These are phyloP conservation scores for Andrena marginata DNA, from an alignment of 2,888 invertebrate species.

Conservation along the genomic window DNA sequence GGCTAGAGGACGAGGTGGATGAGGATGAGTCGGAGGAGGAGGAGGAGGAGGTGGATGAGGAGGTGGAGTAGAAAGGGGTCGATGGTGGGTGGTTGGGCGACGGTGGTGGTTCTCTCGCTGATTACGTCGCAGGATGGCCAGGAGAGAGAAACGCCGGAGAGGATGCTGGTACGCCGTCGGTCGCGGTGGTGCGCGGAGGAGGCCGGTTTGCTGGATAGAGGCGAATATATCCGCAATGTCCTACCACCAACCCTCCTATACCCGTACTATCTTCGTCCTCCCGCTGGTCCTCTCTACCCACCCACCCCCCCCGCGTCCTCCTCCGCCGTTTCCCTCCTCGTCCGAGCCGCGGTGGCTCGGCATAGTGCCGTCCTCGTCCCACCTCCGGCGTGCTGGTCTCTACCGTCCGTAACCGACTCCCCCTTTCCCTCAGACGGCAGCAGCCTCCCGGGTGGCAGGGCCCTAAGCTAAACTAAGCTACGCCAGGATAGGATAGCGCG, in stretches of 20 bases:
- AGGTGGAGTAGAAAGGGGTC: slow-evolving; percentile 67
- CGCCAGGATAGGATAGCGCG: slow-evolving; percentile 78
- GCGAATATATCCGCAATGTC: slow-evolving; percentile 84
- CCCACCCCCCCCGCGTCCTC: slow-evolving; percentile 28
- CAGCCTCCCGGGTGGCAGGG: slow-evolving; percentile 70
- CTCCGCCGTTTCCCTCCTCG: slow-evolving; percentile 44
- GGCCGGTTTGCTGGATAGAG: slow-evolving; percentile 78
- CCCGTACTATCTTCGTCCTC: slow-evolving; percentile 65
- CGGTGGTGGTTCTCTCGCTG: slow-evolving; percentile 82
- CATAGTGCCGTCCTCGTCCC: slow-evolving; percentile 27
- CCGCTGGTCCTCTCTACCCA: slow-evolving; percentile 53
- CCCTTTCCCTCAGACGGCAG: slow-evolving; percentile 49
- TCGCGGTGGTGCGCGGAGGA: slow-evolving; percentile 73
- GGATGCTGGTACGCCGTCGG: slow-evolving; percentile 85
- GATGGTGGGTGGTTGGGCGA: slow-evolving; percentile 68
- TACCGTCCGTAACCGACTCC: slow-evolving; percentile 35
- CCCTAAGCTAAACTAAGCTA: slow-evolving; percentile 82
- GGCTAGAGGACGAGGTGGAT: slow-evolving; percentile 65
- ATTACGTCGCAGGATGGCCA: slow-evolving; percentile 85
- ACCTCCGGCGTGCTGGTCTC: slow-evolving; percentile 18
- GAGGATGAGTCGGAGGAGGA: slow-evolving; percentile 60
- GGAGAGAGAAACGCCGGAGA: slow-evolving; percentile 84
- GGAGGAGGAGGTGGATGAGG: slow-evolving; percentile 65
- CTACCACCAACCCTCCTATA: slow-evolving; percentile 81
- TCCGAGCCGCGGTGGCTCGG: slow-evolving; percentile 15